Evolutionary conservation across 2,888 invertebrate species (phyloP).

Genomic region (Chalcosyrphus nemorum): DNA sequence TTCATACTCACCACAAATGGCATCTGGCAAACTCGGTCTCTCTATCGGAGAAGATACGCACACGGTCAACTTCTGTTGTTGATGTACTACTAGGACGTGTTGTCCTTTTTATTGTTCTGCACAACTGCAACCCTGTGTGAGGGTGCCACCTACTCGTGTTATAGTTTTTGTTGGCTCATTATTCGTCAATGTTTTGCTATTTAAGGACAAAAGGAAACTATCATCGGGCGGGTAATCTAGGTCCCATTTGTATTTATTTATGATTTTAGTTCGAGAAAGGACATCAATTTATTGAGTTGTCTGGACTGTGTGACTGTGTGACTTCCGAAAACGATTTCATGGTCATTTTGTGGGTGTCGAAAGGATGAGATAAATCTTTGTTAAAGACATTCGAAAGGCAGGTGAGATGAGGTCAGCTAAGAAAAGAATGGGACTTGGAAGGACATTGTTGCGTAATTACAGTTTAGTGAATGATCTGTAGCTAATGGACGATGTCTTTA

Average conservation of each 20-base stretch:
- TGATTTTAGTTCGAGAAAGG: slow-evolving; percentile 47
- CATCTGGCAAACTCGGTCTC: slow-evolving; percentile 54
- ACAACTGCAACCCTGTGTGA: slow-evolving; percentile 23
- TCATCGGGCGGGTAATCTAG: slow-evolving; percentile 70
- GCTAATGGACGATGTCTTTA: too few relatives aligned
- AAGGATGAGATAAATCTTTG: slow-evolving; percentile 69
- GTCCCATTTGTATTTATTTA: slow-evolving; percentile 68
- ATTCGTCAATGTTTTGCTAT: slow-evolving; percentile 71
- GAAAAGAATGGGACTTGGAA: neutral
- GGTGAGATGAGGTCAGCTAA: slow-evolving; percentile 32
- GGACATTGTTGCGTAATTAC: slow-evolving; percentile 2
- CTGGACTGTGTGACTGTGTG: too few relatives aligned
- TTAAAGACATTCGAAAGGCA: slow-evolving; percentile 12
- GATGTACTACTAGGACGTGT: slow-evolving; percentile 35
- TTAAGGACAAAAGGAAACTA: slow-evolving; percentile 68
- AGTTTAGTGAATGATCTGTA: neutral
- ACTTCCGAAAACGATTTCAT: slow-evolving; percentile 81
- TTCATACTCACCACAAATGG: slow-evolving; percentile 54
- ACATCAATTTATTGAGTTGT: slow-evolving; percentile 52
- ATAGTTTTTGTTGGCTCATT: slow-evolving; percentile 67
- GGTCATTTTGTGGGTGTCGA: slow-evolving; percentile 81
- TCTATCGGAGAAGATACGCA: slow-evolving; percentile 49
- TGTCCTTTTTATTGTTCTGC: slow-evolving; percentile 68
- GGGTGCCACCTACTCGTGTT: slow-evolving; percentile 59
- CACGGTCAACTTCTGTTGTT: slow-evolving; percentile 40